Conservation (phyloP, 2,113 vertebrate genomes). For the Gallinago media region DNA sequence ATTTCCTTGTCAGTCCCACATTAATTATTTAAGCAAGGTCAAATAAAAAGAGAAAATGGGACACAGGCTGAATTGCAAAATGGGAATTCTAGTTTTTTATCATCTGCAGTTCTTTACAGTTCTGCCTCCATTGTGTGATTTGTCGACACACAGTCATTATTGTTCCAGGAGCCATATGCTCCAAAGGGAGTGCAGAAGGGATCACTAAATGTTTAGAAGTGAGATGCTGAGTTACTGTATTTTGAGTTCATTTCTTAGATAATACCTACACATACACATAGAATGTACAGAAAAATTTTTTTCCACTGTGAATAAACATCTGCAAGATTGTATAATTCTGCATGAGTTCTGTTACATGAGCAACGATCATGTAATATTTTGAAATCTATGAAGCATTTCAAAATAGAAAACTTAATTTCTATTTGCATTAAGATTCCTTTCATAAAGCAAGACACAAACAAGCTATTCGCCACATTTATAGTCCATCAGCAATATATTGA, state of each 20-base stretch:
- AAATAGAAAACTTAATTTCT: not conserved
- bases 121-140: not conserved
- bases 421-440: not conserved
- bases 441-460: not conserved
- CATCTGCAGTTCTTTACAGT: conserved; percentile 6
- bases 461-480: not conserved
- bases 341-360: not conserved
- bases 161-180: not conserved
- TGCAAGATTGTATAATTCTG: not conserved
- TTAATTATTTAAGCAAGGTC: conserved; percentile 47
- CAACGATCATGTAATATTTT: not conserved
- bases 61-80: not conserved
- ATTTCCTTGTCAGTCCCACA: not conserved
- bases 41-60: conserved; percentile 51
- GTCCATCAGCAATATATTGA: not conserved
- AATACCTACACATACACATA: not conserved
- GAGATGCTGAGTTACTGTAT: conserved; percentile 6
- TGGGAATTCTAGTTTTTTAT: conserved; percentile 30
- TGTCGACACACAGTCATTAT: not conserved
- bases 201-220: not conserved
- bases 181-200: conserved; percentile 29
- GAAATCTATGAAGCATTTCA: not conserved
- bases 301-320: not conserved
- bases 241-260: not conserved
- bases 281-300: not conserved